Evolutionary conservation across 2,113 vertebrate species (phyloP).

Genomic region (Gasterosteus aculeatus): DNA sequence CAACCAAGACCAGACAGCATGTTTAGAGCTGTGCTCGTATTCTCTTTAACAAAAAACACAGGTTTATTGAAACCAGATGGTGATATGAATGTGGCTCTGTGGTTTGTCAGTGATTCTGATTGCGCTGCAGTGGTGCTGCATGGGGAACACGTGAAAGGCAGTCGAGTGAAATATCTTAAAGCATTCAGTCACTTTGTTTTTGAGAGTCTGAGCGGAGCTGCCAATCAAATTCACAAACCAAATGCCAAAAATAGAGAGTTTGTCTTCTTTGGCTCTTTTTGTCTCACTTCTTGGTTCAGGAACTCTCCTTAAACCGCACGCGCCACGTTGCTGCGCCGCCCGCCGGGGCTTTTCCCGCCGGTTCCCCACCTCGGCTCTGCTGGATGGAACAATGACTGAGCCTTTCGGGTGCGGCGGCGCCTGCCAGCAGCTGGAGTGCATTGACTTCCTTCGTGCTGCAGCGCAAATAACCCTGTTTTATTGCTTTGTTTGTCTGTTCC

Average conservation of each 20-base stretch:
- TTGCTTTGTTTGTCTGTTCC: not conserved
- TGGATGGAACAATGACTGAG: slow-evolving; percentile 65
- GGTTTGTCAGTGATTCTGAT: slow-evolving; percentile 23
- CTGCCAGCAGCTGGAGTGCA: slow-evolving; percentile 55
- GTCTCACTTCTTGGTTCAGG: slow-evolving; percentile 43
- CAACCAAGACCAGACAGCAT: not conserved
- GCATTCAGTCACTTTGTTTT: slow-evolving; percentile 26
- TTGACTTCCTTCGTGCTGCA: slow-evolving; percentile 53
- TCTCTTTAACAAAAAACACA: not conserved
- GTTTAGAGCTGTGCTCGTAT: not conserved
- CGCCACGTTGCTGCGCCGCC: slow-evolving; percentile 61
- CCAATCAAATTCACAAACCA: slow-evolving; percentile 20
- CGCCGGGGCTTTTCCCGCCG: slow-evolving; percentile 55
- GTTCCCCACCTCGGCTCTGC: slow-evolving; percentile 66
- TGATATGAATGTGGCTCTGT: not conserved
- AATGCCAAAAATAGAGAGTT: slow-evolving; percentile 36
- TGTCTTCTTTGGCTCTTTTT: slow-evolving; percentile 27
- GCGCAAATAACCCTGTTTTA: slow-evolving; percentile 59
- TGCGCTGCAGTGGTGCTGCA: not conserved
- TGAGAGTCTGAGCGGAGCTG: not conserved
- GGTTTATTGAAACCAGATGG: no score
- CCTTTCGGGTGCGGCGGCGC: slow-evolving; percentile 44
- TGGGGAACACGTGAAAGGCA: slow-evolving; percentile 7
- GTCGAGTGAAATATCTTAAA: slow-evolving; percentile 34
- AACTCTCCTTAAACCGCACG: slow-evolving; percentile 40